Percentiles rank a stretch among this genome's conserved stretches.
Evolutionary conservation across 2,113 vertebrate genomes (phyloP).

Genomic region (Protomyctophum bolini): DNA sequence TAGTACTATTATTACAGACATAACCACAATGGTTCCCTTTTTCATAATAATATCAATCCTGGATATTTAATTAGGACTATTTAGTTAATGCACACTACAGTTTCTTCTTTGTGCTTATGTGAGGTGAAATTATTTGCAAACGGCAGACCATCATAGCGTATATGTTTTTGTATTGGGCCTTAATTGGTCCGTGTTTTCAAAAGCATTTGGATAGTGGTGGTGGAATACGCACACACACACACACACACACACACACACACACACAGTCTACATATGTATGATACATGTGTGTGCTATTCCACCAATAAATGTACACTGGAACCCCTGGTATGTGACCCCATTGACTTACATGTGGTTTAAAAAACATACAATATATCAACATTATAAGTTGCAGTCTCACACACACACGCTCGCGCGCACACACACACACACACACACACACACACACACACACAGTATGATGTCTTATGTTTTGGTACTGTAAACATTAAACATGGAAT

Average conservation of each 20-base stretch:
- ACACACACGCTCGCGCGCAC: no score
- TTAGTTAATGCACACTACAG: background rate
- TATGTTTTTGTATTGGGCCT: conserved; percentile 47
- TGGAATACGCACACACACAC: no score
- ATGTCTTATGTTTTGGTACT: background rate
- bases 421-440: no score
- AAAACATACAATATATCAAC: no score
- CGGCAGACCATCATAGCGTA: conserved; percentile 21
- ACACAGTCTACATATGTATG: no score
- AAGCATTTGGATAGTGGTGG: conserved; percentile 15
- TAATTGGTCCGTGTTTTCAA: conserved; percentile 32
- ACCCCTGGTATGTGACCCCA: no score
- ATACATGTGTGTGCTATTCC: no score
- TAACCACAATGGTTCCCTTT: conserved; percentile 1
- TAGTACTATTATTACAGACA: conserved; percentile 13
- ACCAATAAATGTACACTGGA: no score
- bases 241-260: no score
- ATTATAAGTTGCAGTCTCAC: no score
- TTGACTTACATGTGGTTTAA: no score
- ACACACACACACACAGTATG: no score
- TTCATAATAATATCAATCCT: conserved; percentile 10
- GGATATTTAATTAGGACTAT: conserved; percentile 13
- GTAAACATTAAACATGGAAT: background rate
- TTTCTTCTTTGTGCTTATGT: conserved; percentile 12
- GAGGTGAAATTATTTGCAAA: background rate